Percentiles rank a stretch among this genome's conserved stretches.
Conservation (phyloP, 2,113 vertebrate species). For the Vireo altiloquus region DNA sequence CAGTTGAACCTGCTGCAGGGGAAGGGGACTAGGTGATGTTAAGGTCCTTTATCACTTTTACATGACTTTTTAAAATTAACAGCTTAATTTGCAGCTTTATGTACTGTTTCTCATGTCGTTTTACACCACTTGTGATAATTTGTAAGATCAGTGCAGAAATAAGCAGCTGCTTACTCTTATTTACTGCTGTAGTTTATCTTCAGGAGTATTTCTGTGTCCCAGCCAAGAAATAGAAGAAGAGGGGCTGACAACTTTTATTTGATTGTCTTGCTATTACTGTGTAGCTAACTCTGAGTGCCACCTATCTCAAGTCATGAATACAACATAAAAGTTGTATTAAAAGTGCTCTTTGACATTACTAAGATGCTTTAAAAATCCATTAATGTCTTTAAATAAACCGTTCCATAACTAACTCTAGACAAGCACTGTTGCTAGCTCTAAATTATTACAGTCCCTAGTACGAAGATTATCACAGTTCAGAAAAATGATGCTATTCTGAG, state of each 20-base stretch:
- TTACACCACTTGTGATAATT: not conserved
- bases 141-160: not conserved
- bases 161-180: not conserved
- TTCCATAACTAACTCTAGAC: not conserved
- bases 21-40: not conserved
- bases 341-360: not conserved
- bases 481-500: not conserved
- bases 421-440: not conserved
- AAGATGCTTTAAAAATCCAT: not conserved
- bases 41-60: not conserved
- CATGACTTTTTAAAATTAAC: not conserved
- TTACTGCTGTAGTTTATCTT: not conserved
- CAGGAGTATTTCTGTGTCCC: not conserved
- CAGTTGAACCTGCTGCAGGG: not conserved
- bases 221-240: not conserved
- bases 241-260: not conserved
- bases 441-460: not conserved
- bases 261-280: not conserved
- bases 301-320: not conserved
- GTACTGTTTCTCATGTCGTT: not conserved
- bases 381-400: not conserved
- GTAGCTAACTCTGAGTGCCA: not conserved
- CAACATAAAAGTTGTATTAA: not conserved
- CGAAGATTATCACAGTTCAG: not conserved
- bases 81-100: not conserved